Evolutionary conservation across 2,113 vertebrate species (phyloP).

Genomic region (Opisthocomus hoazin): DNA sequence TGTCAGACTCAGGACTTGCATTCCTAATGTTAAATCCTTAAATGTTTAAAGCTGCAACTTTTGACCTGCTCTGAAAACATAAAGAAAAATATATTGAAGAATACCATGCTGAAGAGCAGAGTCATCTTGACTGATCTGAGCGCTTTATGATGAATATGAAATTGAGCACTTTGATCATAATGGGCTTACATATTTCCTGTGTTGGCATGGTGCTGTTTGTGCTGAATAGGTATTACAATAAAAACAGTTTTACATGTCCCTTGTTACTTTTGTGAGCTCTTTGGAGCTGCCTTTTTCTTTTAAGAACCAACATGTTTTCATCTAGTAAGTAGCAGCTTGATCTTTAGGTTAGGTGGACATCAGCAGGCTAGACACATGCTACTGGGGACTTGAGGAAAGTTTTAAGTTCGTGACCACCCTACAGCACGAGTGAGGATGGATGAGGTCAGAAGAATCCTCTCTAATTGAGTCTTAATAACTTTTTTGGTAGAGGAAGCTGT

Average conservation of each 20-base stretch:
- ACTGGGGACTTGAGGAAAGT: neutral
- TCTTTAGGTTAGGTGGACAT: neutral
- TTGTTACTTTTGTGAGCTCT: neutral
- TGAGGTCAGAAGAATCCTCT: neutral
- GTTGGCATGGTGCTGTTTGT: neutral
- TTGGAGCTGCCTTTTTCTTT: neutral
- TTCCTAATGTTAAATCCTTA: neutral
- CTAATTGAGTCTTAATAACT: neutral
- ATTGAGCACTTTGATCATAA: neutral
- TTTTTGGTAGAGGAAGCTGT: neutral
- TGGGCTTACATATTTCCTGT: neutral
- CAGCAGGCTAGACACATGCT: neutral
- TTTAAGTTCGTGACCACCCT: neutral
- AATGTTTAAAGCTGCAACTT: neutral
- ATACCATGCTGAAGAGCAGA: neutral
- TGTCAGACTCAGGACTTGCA: neutral
- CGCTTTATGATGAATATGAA: neutral
- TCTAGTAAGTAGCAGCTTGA: neutral
- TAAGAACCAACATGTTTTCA: neutral
- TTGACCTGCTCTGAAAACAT: neutral
- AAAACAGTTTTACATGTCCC: neutral
- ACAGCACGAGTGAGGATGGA: accelerated
- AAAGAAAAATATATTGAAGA: neutral
- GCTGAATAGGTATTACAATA: neutral
- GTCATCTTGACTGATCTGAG: neutral